A percentile compares a stretch with the other conserved stretches of the same genome.
These are phyloP conservation scores for Australoheros facetus DNA, from an alignment of 2,797 vertebrate genomes.

Conservation along the genomic window DNA sequence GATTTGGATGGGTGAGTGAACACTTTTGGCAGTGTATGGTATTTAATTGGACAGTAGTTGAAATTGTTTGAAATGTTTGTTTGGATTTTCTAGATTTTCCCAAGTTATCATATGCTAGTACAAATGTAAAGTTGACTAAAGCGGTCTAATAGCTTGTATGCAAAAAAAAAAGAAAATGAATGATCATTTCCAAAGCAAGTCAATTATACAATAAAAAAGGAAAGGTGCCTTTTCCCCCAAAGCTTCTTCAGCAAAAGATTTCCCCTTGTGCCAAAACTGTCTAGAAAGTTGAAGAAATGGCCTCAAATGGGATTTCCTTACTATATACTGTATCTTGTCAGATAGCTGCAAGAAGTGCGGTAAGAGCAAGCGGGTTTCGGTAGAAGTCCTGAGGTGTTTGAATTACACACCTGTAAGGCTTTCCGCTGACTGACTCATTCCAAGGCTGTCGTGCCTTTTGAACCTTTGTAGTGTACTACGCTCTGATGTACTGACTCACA, in stretches of 20 bases:
- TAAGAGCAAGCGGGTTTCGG: background rate
- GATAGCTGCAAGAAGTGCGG: background rate
- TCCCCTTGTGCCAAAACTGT: background rate
- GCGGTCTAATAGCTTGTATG: background rate
- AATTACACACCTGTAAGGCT: slow-evolving; percentile 33
- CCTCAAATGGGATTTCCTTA: background rate
- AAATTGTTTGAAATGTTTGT: background rate
- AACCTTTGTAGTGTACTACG: background rate
- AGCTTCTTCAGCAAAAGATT: background rate
- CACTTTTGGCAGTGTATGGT: too few species aligned
- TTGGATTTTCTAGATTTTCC: background rate
- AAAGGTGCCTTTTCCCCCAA: background rate
- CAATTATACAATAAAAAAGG: background rate
- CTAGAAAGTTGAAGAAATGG: background rate
- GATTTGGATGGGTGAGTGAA: too few species aligned
- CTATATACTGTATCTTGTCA: background rate
- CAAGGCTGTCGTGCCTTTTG: background rate
- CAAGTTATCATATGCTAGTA: background rate
- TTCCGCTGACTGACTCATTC: slow-evolving; percentile 16
- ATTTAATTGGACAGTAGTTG: background rate
- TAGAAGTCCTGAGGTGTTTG: slow-evolving; percentile 2
- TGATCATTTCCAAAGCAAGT: too few species aligned
- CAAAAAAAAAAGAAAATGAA: background rate
- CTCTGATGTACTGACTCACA: background rate
- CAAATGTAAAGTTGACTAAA: background rate